phyloP scores from a whole-genome alignment of 1,140 invertebrate genomes.

The Lepidurus apus region DNA sequence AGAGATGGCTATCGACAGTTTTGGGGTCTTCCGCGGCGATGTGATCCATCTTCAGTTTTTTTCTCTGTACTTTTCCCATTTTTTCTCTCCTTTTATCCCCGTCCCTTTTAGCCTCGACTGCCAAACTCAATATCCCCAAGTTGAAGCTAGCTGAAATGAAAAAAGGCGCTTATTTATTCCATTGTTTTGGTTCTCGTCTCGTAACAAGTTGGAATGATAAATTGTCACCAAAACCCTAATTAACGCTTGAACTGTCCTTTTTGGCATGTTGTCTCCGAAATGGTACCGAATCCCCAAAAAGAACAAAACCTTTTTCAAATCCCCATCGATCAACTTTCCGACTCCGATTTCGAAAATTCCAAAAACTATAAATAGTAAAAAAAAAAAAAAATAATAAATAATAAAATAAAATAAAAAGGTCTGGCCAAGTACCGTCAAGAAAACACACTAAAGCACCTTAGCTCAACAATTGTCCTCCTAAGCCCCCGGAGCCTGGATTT shows the following conservation, averaged over 20 bases:
- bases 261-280: no score
- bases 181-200: neutral
- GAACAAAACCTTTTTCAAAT: neutral
- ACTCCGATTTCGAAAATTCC: neutral
- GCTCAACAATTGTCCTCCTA: no score
- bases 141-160: no score
- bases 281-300: neutral
- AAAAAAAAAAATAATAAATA: no score
- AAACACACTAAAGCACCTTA: no score
- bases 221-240: neutral
- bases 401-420: no score
- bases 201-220: neutral
- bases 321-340: neutral
- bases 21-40: constrained; percentile 2
- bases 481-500: no score
- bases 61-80: neutral
- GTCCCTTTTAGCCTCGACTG: neutral
- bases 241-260: neutral
- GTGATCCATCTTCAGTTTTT: constrained; percentile 2
- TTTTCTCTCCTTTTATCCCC: neutral
- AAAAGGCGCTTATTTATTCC: neutral
- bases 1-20: constrained; percentile 18
- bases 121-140: neutral
- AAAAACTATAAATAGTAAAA: no score
- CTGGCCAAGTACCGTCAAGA: no score